These are phyloP conservation scores for Tautogolabrus adspersus DNA, from an alignment of 2,113 vertebrate genomes.

Conservation along the genomic window DNA sequence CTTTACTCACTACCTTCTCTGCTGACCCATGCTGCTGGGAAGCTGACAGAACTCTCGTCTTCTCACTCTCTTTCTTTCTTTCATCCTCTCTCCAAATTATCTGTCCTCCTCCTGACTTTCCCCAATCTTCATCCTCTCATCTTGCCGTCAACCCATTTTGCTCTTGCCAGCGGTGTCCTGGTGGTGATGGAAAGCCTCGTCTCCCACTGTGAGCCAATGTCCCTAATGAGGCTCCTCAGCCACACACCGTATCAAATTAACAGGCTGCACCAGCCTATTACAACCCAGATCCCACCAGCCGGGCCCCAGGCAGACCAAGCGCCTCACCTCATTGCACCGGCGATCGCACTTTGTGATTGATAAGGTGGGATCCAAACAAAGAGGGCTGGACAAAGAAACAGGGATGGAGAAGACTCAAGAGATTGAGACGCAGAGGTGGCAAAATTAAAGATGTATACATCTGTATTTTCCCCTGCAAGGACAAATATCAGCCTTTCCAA, in stretches of 20 bases:
- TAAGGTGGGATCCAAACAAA: slow-evolving; percentile 68
- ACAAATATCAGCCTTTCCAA: slow-evolving; percentile 35
- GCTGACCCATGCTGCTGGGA: slow-evolving; percentile 23
- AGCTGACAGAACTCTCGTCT: slow-evolving; percentile 1
- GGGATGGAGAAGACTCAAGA: not conserved
- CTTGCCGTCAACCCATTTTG: slow-evolving; percentile 47
- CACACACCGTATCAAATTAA: slow-evolving; percentile 78
- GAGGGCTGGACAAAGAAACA: slow-evolving; percentile 12
- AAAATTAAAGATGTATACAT: slow-evolving; percentile 27
- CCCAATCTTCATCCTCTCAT: slow-evolving; percentile 12
- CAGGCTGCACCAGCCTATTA: slow-evolving; percentile 76
- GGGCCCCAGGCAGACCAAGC: slow-evolving; percentile 54
- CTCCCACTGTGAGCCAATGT: slow-evolving; percentile 44
- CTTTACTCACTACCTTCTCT: slow-evolving; percentile 15
- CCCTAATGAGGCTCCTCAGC: slow-evolving; percentile 76
- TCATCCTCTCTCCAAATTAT: slow-evolving; percentile 40
- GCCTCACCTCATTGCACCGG: slow-evolving; percentile 52
- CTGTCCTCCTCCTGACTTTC: slow-evolving; percentile 3
- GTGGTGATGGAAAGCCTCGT: slow-evolving; percentile 61
- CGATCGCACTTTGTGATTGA: slow-evolving; percentile 68
- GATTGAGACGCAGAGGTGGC: not conserved
- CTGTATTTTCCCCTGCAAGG: slow-evolving; percentile 23
- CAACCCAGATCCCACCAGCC: slow-evolving; percentile 57
- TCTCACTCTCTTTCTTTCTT: slow-evolving; percentile 26
- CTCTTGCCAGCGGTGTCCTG: slow-evolving; percentile 43